Base-by-base conservation (phyloP, 1,140 invertebrate genomes). In the Drosophila grimshawi region DNA sequence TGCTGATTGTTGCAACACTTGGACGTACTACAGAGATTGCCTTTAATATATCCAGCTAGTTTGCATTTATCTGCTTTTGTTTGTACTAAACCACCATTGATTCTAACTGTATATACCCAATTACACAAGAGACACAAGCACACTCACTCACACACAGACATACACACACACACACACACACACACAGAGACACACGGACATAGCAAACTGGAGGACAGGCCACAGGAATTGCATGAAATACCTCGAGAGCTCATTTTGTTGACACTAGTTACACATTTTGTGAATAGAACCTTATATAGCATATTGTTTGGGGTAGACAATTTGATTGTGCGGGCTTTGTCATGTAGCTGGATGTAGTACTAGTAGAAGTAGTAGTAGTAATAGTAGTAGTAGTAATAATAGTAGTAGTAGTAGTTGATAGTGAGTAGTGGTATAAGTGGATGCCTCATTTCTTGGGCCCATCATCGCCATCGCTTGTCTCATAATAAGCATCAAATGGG, bases 401-500 rank as follows among this genome's bases (percentile, higher is more conserved):
- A n/a, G 37, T 56, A 60, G 46, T 61, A 30, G 48, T 51, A 49
- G 19, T 19, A 19, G 19, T 19, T 19, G 19, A 19, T 19, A 19
- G 19, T 19, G 19, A 19, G 19, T 19, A 19, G 19, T 19, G 19
- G 69, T 70, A 67, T 48, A 76, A 46, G 35, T 68, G 59, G 62
- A 59, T 57, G 51, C 46, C 45, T 80, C 85, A 90, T 85, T 88
- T 88, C 67, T 72, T 89, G 68, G 86, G 61, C 52, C 78, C 88
- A 69, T 80, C 86, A 52, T 92, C 90, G 60, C 78, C 62, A 45
- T 90, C 90, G 61, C 85, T 92, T 86, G 90, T 91, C 78, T 92
- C 90, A 71, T 92, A 76, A 77, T 86, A 80, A 80, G 88, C 81
- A 90, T 92, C 91, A 63, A 92, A 92, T 30, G 91, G 91, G 77